phyloP scores from a whole-genome alignment of 2,797 vertebrate species.

The Urophycis tenuis region DNA sequence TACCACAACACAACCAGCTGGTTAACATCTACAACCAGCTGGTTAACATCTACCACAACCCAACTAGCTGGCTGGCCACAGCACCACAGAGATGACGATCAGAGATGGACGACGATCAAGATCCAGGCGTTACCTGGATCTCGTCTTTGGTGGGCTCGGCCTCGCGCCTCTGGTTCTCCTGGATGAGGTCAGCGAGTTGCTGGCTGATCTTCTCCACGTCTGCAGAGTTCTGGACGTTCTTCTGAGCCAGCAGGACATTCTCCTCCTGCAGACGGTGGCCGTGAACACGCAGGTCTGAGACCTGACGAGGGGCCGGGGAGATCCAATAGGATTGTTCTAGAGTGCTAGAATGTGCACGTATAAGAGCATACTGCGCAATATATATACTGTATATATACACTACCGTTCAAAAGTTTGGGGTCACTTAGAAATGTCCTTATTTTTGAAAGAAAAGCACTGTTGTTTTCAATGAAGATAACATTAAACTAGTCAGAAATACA shows the following conservation, averaged over 20 bases:
- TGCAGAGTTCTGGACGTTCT: constrained; percentile 70
- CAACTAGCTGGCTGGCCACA: not conserved
- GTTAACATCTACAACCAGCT: too few species aligned
- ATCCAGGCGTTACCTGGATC: constrained; percentile 40
- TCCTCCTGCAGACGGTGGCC: constrained; percentile 78
- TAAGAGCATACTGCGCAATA: too few species aligned
- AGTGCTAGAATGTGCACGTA: not conserved
- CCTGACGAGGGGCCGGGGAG: constrained; percentile 57
- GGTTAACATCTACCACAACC: too few species aligned
- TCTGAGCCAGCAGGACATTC: constrained; percentile 72
- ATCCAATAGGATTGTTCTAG: not conserved
- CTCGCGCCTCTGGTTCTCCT: constrained; percentile 61
- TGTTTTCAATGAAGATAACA: too few species aligned
- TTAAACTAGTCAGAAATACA: too few species aligned
- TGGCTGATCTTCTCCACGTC: constrained; percentile 71
- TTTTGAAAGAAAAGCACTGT: too few species aligned
- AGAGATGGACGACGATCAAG: not conserved
- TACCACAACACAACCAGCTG: constrained; percentile 57
- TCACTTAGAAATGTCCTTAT: too few species aligned
- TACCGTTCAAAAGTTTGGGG: too few species aligned
- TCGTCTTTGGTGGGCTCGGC: constrained; percentile 55
- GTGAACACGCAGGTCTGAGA: constrained; percentile 73
- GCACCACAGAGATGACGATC: not conserved
- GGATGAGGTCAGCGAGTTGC: constrained; percentile 66
- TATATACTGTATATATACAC: too few species aligned